Base-by-base conservation (phyloP, 2,113 vertebrate species). In the Petrocephalus zakoni region DNA sequence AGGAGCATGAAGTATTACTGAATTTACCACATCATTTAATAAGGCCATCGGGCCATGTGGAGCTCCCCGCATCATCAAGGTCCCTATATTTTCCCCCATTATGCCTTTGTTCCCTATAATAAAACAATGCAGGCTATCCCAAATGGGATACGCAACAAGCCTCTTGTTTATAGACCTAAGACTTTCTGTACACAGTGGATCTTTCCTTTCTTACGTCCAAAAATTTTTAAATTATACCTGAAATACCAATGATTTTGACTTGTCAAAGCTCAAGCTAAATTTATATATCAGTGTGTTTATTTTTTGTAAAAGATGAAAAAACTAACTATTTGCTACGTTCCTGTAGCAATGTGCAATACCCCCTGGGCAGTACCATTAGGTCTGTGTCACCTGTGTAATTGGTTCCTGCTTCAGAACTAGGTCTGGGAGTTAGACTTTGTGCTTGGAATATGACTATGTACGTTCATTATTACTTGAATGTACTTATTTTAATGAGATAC, bases 401-500 rank as follows among this genome's bases (percentile, higher is more conserved):
- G 1, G 34, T n/a, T 83, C 53, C 75, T 64, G 55, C 34, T 82
- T 88, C 55, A 83, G 53, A 55, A 19, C 58, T 51, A 34, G 47
- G 25, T 29, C 21, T 68, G 9, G 25, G 47, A 85, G 56, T 53
- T 64, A 11, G n/a, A 15, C 53, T 85, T 25, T 34, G 37, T 53
- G 42, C 61, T 49, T 22, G 52, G 29, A 42, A 42, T 56, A 46
- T 87, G 87, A 61, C 10, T 85, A 83, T 81, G 88, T 87, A 86
- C 51, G 78, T 94, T 89, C 93, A 92, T 95, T 92, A 94, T 92
- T 95, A 96, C 93, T 96, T 96, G 94, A 96, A 95, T 95, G 93
- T 96, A 95, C 94, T 94, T 94, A 92, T 95, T 91, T 93, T 90
- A 89, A 88, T 55, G 10, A 75, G 13, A 58, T 72, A 91, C 84